Evolutionary conservation across 2,888 invertebrate species (phyloP).

Genomic region (Malthinus flaveolus): DNA sequence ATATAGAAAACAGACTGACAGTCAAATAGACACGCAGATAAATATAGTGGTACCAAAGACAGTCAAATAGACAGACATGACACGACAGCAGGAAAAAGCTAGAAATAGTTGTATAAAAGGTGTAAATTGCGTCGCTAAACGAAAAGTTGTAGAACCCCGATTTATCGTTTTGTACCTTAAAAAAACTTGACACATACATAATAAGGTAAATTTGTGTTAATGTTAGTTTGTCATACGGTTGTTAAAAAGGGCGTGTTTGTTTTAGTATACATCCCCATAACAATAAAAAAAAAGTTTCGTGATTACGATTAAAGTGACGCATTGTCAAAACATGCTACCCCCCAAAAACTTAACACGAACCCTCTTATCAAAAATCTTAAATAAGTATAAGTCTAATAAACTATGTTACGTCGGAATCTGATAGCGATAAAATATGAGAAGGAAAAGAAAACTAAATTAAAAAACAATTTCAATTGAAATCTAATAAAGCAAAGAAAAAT

Average conservation of each 20-base stretch:
- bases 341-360: slow-evolving; percentile 25
- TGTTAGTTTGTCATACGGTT: neutral
- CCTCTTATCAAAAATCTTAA: slow-evolving; percentile 40
- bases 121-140: too few species aligned
- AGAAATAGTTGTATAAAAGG: too few species aligned
- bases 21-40: too few species aligned
- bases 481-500: slow-evolving; percentile 13
- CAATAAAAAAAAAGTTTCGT: slow-evolving; percentile 38
- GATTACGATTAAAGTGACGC: slow-evolving; percentile 46
- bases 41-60: too few species aligned
- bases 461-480: slow-evolving; percentile 37
- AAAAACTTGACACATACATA: too few species aligned
- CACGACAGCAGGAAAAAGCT: too few species aligned
- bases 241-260: slow-evolving; percentile 24
- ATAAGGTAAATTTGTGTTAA: neutral
- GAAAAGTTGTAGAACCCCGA: too few species aligned
- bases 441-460: slow-evolving; percentile 46
- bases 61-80: too few species aligned
- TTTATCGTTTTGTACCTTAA: too few species aligned
- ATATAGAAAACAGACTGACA: too few species aligned
- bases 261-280: slow-evolving; percentile 29
- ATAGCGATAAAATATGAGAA: slow-evolving; percentile 36
- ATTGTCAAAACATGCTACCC: slow-evolving; percentile 46
- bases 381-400: slow-evolving; percentile 41
- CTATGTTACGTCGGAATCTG: slow-evolving; percentile 35